These are phyloP conservation scores for Psittacara wagleri DNA, from an alignment of 2,113 vertebrate species.

Conservation along the genomic window DNA sequence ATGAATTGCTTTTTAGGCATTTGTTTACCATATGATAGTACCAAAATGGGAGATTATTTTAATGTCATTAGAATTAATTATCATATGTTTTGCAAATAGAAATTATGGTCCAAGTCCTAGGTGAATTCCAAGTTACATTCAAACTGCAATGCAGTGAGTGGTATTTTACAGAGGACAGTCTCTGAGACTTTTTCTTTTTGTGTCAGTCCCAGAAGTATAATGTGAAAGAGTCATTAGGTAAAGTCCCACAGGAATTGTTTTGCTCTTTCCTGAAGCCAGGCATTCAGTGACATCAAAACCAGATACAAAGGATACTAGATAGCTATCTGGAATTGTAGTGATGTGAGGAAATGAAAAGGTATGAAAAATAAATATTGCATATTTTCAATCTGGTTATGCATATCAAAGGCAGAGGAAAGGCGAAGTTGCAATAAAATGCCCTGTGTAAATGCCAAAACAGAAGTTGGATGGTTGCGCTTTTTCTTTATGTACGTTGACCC, in stretches of 20 bases:
- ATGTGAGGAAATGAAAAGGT: constrained; percentile 1
- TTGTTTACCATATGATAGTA: neutral
- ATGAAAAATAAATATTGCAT: neutral
- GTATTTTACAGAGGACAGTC: neutral
- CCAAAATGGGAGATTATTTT: constrained; percentile 31
- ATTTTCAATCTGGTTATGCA: neutral
- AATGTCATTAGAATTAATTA: constrained; percentile 68
- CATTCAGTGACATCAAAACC: neutral
- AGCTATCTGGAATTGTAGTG: neutral
- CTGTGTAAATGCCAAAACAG: neutral
- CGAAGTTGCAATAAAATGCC: neutral
- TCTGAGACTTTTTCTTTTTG: neutral
- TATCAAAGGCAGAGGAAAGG: neutral
- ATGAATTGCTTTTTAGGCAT: neutral
- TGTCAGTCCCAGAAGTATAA: neutral
- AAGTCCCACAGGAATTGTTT: constrained; percentile 4
- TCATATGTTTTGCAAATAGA: constrained; percentile 37
- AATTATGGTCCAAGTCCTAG: neutral
- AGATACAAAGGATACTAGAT: neutral
- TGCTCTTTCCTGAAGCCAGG: constrained; percentile 16
- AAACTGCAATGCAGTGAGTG: neutral
- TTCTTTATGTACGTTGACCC: neutral
- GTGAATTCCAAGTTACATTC: constrained; percentile 29
- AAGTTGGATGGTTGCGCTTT: neutral
- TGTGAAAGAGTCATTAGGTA: neutral